phyloP scores from a whole-genome alignment of 2,113 vertebrate genomes.

The Thryonomys swinderianus region DNA sequence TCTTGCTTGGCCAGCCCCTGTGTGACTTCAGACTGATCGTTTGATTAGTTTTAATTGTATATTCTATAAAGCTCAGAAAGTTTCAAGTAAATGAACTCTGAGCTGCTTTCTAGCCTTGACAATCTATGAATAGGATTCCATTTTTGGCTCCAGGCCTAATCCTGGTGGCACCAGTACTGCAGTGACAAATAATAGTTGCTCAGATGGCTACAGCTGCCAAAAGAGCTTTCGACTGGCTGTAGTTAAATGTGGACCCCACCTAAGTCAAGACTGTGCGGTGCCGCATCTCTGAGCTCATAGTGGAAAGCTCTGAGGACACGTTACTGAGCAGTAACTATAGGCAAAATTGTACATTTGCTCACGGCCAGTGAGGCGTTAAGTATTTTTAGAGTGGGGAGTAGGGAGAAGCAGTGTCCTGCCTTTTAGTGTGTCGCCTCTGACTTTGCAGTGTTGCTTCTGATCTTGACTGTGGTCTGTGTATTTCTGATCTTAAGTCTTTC shows the following conservation, averaged over 20 bases:
- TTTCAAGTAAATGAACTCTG: slow-evolving; percentile 21
- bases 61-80: slow-evolving; percentile 16
- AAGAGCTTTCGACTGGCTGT: background rate
- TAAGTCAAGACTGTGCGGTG: background rate
- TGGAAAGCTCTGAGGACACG: background rate
- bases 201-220: slow-evolving; percentile 69
- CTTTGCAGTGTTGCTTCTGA: background rate
- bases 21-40: slow-evolving; percentile 17
- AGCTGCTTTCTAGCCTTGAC: slow-evolving; percentile 29
- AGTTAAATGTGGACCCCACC: background rate
- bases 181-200: slow-evolving; percentile 67
- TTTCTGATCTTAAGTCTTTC: background rate
- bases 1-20: background rate
- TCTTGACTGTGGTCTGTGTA: background rate
- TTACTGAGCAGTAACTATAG: background rate
- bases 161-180: slow-evolving; percentile 73
- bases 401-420: accelerated
- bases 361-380: background rate
- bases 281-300: background rate
- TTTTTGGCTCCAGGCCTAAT: slow-evolving; percentile 72
- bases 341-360: background rate
- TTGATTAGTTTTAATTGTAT: slow-evolving; percentile 28
- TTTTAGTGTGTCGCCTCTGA: background rate
- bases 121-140: slow-evolving; percentile 70
- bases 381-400: background rate